These are phyloP conservation scores for Pseudocheirus occidentalis DNA, from an alignment of 2,797 vertebrate genomes.

Conservation along the genomic window DNA sequence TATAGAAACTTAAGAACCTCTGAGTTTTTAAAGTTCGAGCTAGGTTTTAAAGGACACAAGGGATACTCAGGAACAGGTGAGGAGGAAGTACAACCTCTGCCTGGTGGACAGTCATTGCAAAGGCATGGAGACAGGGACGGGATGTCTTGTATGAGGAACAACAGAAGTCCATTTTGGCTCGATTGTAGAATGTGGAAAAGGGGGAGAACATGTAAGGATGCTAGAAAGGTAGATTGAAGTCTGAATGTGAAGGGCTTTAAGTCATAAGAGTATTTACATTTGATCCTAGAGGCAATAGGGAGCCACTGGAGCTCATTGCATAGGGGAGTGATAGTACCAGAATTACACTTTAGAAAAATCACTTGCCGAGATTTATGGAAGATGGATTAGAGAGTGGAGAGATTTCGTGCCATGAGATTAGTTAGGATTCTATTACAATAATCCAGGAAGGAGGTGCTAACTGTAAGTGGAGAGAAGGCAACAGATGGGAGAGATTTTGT, in stretches of 20 bases:
- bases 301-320: neutral
- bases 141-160: neutral
- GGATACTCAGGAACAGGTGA: neutral
- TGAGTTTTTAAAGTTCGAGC: neutral
- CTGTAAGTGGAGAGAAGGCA: neutral
- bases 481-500: neutral
- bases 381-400: neutral
- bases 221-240: neutral
- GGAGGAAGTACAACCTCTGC: too few relatives aligned
- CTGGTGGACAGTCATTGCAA: too few relatives aligned
- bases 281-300: neutral
- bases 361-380: neutral
- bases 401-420: neutral
- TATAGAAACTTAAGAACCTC: neutral
- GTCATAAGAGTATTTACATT: neutral
- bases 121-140: neutral
- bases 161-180: neutral
- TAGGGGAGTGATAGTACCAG: neutral
- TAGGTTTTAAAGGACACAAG: neutral
- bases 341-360: neutral
- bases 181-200: neutral
- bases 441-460: neutral
- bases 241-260: neutral
- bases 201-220: too few relatives aligned
- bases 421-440: neutral